These are phyloP conservation scores for Thripadectes ignobilis DNA, from an alignment of 2,797 vertebrate species.

Conservation along the genomic window DNA sequence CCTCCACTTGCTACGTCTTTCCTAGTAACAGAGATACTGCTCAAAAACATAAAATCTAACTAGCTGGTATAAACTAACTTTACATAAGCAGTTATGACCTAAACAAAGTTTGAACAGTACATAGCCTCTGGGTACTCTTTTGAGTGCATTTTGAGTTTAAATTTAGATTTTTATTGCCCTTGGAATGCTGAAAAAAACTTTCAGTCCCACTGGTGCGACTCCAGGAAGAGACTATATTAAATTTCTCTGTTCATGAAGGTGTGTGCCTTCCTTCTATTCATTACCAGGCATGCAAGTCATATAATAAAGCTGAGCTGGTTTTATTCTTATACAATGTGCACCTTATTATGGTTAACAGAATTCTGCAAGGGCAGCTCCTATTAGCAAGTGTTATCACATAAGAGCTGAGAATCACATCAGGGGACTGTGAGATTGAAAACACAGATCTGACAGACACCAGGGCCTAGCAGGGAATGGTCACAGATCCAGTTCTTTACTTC, in stretches of 20 bases:
- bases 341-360: background rate
- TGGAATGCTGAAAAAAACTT: conserved; percentile 54
- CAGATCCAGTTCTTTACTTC: background rate
- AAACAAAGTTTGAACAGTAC: conserved; percentile 48
- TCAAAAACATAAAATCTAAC: background rate
- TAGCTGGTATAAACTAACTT: conserved; percentile 14
- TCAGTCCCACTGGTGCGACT: conserved; percentile 39
- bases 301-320: conserved; percentile 38
- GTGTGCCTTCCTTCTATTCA: conserved; percentile 29
- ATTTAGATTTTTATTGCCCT: conserved; percentile 69
- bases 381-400: background rate
- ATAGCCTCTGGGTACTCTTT: conserved; percentile 6
- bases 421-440: background rate
- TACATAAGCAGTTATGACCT: conserved; percentile 33
- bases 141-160: conserved; percentile 37
- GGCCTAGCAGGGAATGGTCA: background rate
- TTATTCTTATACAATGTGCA: background rate
- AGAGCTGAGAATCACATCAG: background rate
- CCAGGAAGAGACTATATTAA: conserved; percentile 61
- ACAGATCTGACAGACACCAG: background rate
- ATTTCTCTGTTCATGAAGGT: conserved; percentile 26
- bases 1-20: background rate
- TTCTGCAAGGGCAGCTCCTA: background rate
- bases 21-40: background rate
- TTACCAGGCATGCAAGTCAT: conserved; percentile 44